A percentile compares a stretch with the other conserved stretches of the same genome.
These are phyloP conservation scores for Platyrinchus mystaceus DNA, from an alignment of 2,797 vertebrate genomes.

Conservation along the genomic window DNA sequence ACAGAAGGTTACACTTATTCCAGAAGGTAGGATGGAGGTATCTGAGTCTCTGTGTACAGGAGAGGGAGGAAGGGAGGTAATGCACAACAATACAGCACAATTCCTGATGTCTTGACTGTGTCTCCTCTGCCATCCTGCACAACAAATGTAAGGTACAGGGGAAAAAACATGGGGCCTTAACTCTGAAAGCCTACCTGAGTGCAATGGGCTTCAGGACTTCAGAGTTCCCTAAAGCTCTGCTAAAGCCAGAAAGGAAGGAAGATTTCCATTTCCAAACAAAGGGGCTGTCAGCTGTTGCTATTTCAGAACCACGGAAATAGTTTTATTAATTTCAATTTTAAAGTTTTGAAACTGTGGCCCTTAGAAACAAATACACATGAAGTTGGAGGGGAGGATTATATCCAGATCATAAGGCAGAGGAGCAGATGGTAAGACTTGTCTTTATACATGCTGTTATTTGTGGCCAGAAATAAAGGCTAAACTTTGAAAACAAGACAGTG, in stretches of 20 bases:
- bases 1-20: background rate
- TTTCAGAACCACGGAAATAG: background rate
- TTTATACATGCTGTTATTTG: background rate
- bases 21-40: background rate
- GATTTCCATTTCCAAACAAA: background rate
- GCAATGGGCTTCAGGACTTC: accelerated
- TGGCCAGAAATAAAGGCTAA: background rate
- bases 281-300: background rate
- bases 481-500: background rate
- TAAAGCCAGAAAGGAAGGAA: background rate
- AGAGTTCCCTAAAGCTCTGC: background rate
- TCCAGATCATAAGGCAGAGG: background rate
- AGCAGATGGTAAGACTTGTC: background rate
- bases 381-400: background rate
- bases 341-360: background rate
- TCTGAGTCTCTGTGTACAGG: background rate
- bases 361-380: background rate
- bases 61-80: background rate
- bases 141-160: background rate
- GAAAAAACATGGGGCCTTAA: background rate
- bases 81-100: background rate
- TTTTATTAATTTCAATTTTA: background rate
- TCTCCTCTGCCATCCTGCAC: background rate
- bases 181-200: background rate
- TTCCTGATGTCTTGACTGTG: no score